Conservation (phyloP, 2,888 invertebrate species). For the Drosophila formosana region DNA sequence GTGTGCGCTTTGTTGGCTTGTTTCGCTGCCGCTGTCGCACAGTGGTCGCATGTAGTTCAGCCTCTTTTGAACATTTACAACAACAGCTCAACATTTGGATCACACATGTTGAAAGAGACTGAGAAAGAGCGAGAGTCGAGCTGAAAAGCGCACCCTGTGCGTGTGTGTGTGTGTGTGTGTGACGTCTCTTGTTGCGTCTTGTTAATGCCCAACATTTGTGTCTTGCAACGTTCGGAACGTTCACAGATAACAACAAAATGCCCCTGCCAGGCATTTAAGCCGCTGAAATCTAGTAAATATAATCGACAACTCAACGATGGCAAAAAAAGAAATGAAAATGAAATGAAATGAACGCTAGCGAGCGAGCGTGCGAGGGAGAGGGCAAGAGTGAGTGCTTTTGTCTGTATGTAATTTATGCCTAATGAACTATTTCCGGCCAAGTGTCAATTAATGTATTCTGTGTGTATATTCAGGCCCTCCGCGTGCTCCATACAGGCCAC, state of each 20-base stretch:
- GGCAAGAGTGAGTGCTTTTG: slow-evolving; percentile 63
- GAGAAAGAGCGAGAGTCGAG: slow-evolving; percentile 2
- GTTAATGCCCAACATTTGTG: slow-evolving; percentile 66
- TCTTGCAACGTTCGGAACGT: slow-evolving; percentile 61
- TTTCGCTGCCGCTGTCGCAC: slow-evolving; percentile 36
- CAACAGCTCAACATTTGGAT: slow-evolving; percentile 68
- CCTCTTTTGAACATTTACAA: slow-evolving; percentile 66
- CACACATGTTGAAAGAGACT: slow-evolving; percentile 66
- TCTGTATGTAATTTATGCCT: slow-evolving; percentile 81
- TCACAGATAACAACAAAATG: slow-evolving; percentile 63
- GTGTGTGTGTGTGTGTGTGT: neutral
- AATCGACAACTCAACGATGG: slow-evolving; percentile 61
- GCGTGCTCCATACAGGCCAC: slow-evolving; percentile 47
- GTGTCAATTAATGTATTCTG: slow-evolving; percentile 81
- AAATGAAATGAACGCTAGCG: slow-evolving; percentile 6
- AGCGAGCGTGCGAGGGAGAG: slow-evolving; percentile 12
- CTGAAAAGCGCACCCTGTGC: neutral
- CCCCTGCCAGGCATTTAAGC: slow-evolving; percentile 70
- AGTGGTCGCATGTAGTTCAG: slow-evolving; percentile 41
- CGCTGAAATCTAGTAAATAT: slow-evolving; percentile 74
- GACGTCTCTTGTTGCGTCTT: slow-evolving; percentile 25
- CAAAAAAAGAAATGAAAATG: slow-evolving; percentile 39
- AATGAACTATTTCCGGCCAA: slow-evolving; percentile 82
- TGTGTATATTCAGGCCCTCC: slow-evolving; percentile 64
- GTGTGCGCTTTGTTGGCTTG: slow-evolving; percentile 57